A percentile compares a stretch with the other conserved stretches of the same genome.
Conservation (phyloP, 1,140 invertebrate genomes). For the Diploscapter pachys region DNA sequence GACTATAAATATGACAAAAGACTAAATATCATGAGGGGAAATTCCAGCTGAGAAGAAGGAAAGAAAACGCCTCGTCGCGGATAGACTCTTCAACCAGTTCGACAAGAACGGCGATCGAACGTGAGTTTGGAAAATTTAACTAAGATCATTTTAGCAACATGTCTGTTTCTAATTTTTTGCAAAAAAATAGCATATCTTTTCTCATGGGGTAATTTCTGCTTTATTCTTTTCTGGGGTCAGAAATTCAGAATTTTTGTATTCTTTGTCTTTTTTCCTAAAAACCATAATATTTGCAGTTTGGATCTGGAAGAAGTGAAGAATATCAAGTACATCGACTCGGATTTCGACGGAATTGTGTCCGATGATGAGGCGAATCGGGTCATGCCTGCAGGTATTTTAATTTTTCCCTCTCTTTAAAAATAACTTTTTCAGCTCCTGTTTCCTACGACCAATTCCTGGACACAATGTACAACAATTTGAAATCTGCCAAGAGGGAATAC, state of each 20-base stretch:
- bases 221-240: not conserved
- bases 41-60: conserved; percentile 56
- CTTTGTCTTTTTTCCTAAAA: not conserved
- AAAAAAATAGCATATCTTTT: not conserved
- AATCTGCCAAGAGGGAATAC: conserved; percentile 7
- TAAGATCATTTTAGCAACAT: not conserved
- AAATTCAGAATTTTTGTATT: not conserved
- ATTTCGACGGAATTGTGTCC: conserved; percentile 78
- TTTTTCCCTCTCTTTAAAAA: not conserved
- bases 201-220: no score
- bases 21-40: no score
- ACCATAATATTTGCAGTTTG: conserved; percentile 62
- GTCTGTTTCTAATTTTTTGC: conserved; percentile 32
- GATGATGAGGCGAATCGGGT: conserved; percentile 73
- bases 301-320: conserved; percentile 75
- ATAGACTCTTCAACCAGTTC: conserved; percentile 68
- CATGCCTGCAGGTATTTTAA: no score
- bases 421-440: not conserved
- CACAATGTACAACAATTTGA: conserved; percentile 56
- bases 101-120: conserved; percentile 75
- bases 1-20: conserved; percentile 1
- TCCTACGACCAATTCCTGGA: conserved; percentile 54
- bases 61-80: conserved; percentile 66
- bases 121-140: conserved; percentile 42
- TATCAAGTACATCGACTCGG: conserved; percentile 76